Conservation (phyloP, 2,113 vertebrate genomes). For the Rattus norvegicus region DNA sequence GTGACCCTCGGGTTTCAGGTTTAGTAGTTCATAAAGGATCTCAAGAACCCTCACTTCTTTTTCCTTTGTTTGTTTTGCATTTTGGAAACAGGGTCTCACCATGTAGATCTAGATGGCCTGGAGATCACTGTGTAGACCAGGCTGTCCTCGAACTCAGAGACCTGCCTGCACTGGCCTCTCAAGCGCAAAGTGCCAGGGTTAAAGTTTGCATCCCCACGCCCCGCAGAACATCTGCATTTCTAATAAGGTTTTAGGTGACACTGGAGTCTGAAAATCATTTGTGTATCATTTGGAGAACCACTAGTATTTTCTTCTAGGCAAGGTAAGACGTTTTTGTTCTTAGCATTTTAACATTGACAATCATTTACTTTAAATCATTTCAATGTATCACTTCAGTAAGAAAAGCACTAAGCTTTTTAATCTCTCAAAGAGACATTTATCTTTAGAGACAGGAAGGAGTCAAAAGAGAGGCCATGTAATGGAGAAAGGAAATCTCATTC, state of each 20-base stretch:
- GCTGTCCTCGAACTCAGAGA: background rate
- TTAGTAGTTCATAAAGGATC: background rate
- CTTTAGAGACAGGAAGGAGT: background rate
- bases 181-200: no score
- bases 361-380: background rate
- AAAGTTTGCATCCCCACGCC: background rate
- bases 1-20: background rate
- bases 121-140: background rate
- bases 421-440: background rate
- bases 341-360: background rate
- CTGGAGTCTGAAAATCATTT: background rate
- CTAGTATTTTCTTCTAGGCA: background rate
- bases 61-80: background rate
- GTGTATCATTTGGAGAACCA: background rate
- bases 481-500: background rate
- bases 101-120: background rate
- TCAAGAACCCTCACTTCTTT: background rate
- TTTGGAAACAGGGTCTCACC: background rate
- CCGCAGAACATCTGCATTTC: background rate
- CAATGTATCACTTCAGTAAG: background rate
- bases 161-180: background rate
- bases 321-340: background rate
- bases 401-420: background rate
- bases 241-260: background rate
- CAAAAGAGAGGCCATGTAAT: background rate